Evolutionary conservation across 2,888 invertebrate genomes (phyloP).

Genomic region (Exocentrus adspersus): DNA sequence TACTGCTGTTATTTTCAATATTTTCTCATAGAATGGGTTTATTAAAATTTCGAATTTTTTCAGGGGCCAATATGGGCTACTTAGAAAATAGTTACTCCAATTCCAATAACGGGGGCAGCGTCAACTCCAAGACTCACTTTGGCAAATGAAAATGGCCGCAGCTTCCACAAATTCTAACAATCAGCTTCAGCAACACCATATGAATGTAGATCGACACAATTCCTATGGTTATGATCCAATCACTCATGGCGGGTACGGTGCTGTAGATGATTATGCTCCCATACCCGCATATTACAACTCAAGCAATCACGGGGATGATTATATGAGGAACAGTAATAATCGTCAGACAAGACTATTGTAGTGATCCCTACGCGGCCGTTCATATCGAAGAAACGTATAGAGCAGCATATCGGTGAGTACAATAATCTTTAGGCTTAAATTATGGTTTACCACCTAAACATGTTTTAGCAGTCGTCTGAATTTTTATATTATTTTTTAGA

Average conservation of each 20-base stretch:
- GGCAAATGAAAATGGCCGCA: slow-evolving; percentile 94
- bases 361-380: slow-evolving; percentile 88
- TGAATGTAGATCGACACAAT: slow-evolving; percentile 40
- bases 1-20: not conserved
- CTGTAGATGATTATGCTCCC: slow-evolving; percentile 86
- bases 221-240: slow-evolving; percentile 82
- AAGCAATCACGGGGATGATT: slow-evolving; percentile 76
- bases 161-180: slow-evolving; percentile 75
- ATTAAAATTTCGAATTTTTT: slow-evolving; percentile 41
- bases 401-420: slow-evolving; percentile 83
- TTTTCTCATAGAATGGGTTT: not conserved
- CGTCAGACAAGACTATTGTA: slow-evolving; percentile 89
- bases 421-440: too few species aligned
- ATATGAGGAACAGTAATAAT: slow-evolving; percentile 80
- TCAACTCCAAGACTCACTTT: slow-evolving; percentile 94
- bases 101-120: slow-evolving; percentile 94
- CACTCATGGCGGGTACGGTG: slow-evolving; percentile 84
- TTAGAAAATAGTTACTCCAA: slow-evolving; percentile 93
- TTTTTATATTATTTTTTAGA: slow-evolving; percentile 66
- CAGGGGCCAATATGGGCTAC: slow-evolving; percentile 90
- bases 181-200: slow-evolving; percentile 62
- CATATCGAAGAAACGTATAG: slow-evolving; percentile 90
- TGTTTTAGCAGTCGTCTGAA: too few species aligned
- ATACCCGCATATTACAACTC: slow-evolving; percentile 80
- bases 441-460: too few species aligned